These are phyloP conservation scores for Bemisia tabaci DNA, from an alignment of 1,140 invertebrate genomes.

Conservation along the genomic window DNA sequence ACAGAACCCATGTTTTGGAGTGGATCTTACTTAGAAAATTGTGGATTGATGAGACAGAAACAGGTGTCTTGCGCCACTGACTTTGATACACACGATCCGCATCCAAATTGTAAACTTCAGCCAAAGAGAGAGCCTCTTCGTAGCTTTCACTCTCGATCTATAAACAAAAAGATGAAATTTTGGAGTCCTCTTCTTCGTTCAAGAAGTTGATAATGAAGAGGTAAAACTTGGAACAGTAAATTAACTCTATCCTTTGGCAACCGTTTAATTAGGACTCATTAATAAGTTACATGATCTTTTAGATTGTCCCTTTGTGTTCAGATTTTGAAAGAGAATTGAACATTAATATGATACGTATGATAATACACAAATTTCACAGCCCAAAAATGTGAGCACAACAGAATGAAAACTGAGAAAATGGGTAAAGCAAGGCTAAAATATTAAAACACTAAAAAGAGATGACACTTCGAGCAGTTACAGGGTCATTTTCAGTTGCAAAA, in stretches of 20 bases:
- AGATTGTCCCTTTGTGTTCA: too few relatives aligned
- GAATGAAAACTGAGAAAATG: constrained; percentile 9
- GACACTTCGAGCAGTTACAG: neutral
- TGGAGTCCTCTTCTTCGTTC: too few relatives aligned
- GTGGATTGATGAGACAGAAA: constrained; percentile 54
- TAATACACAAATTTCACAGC: too few relatives aligned
- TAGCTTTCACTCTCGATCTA: constrained; percentile 60
- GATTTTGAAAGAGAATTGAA: too few relatives aligned
- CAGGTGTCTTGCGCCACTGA: constrained; percentile 60
- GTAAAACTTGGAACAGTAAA: too few relatives aligned
- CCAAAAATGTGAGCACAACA: constrained; percentile 5
- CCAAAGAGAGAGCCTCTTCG: constrained; percentile 57
- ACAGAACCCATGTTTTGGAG: constrained; percentile 67
- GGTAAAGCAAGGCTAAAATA: too few relatives aligned
- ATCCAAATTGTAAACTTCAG: constrained; percentile 57
- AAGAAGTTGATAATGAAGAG: too few relatives aligned
- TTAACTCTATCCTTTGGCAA: too few relatives aligned
- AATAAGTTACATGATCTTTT: too few relatives aligned
- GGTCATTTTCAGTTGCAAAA: neutral
- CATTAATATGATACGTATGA: too few relatives aligned
- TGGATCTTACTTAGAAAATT: constrained; percentile 42
- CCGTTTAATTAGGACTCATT: too few relatives aligned
- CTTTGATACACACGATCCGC: constrained; percentile 69
- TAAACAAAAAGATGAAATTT: constrained; percentile 14
- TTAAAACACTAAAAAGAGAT: too few relatives aligned